A percentile compares a stretch with the other conserved stretches of the same genome.
phyloP scores from a whole-genome alignment of 2,888 invertebrate species.

The Hedychridium roseum region DNA sequence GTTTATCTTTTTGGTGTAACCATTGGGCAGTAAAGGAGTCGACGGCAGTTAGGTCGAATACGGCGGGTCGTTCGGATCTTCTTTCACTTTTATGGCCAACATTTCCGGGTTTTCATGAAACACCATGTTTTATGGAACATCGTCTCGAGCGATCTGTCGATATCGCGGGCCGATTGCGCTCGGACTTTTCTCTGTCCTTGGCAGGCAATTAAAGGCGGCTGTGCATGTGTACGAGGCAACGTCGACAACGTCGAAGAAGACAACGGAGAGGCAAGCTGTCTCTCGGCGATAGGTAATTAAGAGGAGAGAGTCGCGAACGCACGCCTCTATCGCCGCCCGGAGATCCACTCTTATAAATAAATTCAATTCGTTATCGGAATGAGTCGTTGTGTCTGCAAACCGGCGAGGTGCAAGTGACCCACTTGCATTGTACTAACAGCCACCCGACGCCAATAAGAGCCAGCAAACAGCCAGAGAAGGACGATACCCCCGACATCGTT shows the following conservation, averaged over 20 bases:
- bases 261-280: constrained; percentile 11
- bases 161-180: too few species aligned
- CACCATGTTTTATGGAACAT: too few species aligned
- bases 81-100: too few species aligned
- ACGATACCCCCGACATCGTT: neutral
- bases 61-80: too few species aligned
- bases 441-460: neutral
- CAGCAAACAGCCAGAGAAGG: constrained; percentile 8
- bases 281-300: constrained; percentile 27
- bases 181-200: constrained; percentile 24
- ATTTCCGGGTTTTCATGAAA: too few species aligned
- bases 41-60: too few species aligned
- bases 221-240: constrained; percentile 8
- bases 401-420: constrained; percentile 39
- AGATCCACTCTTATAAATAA: constrained; percentile 28
- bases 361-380: constrained; percentile 33
- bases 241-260: neutral
- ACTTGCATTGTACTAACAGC: too few species aligned
- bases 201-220: constrained; percentile 26
- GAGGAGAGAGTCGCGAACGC: constrained; percentile 28
- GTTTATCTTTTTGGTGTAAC: too few species aligned
- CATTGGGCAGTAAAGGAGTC: too few species aligned
- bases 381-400: constrained; percentile 30
- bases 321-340: constrained; percentile 10
- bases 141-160: too few species aligned